Conservation (phyloP, 2,113 vertebrate genomes). For the Hassar affinis region DNA sequence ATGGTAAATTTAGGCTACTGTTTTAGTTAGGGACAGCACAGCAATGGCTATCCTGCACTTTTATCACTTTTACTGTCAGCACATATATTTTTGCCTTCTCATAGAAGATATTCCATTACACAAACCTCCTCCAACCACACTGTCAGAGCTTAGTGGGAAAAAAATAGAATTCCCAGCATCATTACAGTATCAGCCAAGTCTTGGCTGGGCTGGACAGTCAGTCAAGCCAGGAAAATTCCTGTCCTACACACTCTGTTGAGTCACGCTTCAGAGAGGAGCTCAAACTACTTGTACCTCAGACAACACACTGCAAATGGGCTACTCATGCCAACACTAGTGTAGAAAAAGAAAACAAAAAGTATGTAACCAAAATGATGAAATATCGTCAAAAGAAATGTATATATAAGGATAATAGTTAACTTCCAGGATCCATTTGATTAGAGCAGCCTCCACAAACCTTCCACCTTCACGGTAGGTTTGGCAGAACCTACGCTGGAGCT, state of each 20-base stretch:
- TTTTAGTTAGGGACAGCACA: background rate
- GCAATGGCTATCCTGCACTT: background rate
- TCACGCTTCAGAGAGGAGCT: background rate
- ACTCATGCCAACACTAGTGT: background rate
- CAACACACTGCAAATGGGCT: conserved; percentile 3
- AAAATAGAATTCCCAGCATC: background rate
- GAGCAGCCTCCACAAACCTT: background rate
- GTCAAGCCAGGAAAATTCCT: conserved; percentile 2
- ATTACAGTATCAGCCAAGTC: conserved; percentile 1
- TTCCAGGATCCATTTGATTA: background rate
- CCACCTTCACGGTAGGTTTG: background rate
- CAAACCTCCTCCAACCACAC: background rate
- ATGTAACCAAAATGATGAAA: background rate
- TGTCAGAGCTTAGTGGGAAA: background rate
- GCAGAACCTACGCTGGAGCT: background rate
- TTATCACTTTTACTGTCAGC: conserved; percentile 1
- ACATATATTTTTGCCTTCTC: background rate
- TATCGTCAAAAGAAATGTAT: background rate
- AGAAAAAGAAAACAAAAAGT: background rate
- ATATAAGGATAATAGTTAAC: background rate
- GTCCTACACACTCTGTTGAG: conserved; percentile 1
- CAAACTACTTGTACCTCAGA: background rate
- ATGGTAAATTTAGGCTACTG: background rate
- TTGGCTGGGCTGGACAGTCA: conserved; percentile 13
- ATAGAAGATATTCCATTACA: background rate